phyloP scores from a whole-genome alignment of 2,797 vertebrate species.

The Myotis findleyi region DNA sequence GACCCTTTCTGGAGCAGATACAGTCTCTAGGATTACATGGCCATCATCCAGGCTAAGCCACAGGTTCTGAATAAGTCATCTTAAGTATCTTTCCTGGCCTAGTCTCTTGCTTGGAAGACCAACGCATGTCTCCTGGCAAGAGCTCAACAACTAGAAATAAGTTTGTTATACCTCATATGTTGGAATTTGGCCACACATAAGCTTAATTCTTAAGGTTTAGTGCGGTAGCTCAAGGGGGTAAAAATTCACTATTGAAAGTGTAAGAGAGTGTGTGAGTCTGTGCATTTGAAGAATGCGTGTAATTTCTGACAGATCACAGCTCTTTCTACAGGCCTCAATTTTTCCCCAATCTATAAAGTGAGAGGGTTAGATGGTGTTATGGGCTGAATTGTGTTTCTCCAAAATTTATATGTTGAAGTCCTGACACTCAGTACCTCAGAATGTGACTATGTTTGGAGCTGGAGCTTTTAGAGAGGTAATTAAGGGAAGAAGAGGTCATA shows the following conservation, averaged over 20 bases:
- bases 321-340: neutral
- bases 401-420: neutral
- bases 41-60: neutral
- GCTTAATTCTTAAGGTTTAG: constrained; percentile 32
- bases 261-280: neutral
- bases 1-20: neutral
- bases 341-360: neutral
- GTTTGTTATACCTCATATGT: neutral
- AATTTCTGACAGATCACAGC: neutral
- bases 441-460: neutral
- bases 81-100: neutral
- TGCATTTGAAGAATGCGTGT: neutral
- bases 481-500: neutral
- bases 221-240: neutral
- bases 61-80: neutral
- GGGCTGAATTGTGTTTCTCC: neutral
- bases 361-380: neutral
- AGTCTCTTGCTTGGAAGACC: neutral
- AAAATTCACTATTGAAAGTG: neutral
- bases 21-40: neutral
- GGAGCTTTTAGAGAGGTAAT: neutral
- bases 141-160: neutral
- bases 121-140: neutral
- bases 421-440: neutral
- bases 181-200: neutral